A percentile compares a stretch with the other conserved stretches of the same genome.
Conservation (phyloP, 2,797 vertebrate species). For the Acipenser oxyrinchus region DNA sequence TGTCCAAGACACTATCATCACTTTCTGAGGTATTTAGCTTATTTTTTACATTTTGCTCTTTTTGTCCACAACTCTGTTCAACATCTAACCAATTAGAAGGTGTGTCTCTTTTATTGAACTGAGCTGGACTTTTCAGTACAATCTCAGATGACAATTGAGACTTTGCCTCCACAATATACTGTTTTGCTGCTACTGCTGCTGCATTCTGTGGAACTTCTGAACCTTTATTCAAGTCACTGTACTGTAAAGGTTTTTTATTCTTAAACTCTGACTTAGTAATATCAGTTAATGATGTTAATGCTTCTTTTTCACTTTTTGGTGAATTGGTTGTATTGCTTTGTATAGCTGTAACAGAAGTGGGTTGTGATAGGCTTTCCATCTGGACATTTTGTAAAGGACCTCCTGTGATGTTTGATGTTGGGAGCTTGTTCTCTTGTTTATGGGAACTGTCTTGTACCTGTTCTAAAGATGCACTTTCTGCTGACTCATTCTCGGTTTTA, state of each 20-base stretch:
- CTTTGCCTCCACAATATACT: conserved; percentile 33
- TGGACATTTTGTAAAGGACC: too few relatives aligned
- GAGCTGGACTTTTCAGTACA: conserved; percentile 8
- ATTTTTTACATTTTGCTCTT: conserved; percentile 37
- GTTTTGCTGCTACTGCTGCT: conserved; percentile 7
- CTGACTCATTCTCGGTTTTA: too few relatives aligned
- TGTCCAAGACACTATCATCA: conserved; percentile 63
- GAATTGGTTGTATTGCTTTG: too few relatives aligned
- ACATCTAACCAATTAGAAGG: conserved; percentile 53
- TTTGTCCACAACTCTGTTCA: conserved; percentile 41
- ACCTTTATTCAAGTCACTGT: conserved; percentile 3
- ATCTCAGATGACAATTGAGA: conserved; percentile 8
- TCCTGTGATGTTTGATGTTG: too few relatives aligned
- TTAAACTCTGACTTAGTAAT: neutral
- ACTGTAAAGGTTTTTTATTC: neutral
- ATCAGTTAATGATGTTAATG: neutral
- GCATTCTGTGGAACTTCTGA: conserved; percentile 28
- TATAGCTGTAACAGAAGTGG: too few relatives aligned
- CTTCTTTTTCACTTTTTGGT: neutral
- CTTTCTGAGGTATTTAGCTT: conserved; percentile 51
- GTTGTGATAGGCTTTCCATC: too few relatives aligned
- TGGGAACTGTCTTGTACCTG: too few relatives aligned
- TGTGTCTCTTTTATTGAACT: conserved; percentile 6
- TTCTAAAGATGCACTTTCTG: too few relatives aligned
- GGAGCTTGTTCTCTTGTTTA: too few relatives aligned